These are phyloP conservation scores for Lutjanus campechanus DNA, from an alignment of 2,797 vertebrate species.

Conservation along the genomic window DNA sequence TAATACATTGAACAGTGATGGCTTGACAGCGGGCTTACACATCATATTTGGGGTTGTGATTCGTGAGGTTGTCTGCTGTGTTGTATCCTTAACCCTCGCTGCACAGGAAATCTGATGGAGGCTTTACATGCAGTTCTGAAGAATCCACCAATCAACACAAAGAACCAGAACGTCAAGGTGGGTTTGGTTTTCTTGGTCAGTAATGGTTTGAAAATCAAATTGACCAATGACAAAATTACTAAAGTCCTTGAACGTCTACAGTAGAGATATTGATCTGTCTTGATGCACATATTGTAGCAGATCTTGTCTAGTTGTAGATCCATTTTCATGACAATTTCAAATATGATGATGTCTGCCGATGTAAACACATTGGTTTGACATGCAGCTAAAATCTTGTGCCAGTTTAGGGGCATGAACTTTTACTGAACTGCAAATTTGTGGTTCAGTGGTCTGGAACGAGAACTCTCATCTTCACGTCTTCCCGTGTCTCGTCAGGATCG, in stretches of 20 bases:
- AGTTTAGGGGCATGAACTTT: not conserved
- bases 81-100: constrained; percentile 86
- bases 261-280: not conserved
- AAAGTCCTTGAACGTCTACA: no score
- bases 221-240: not conserved
- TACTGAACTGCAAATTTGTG: not conserved
- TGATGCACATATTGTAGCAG: not conserved
- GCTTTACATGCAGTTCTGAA: constrained; percentile 96
- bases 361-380: not conserved
- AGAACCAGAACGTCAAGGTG: constrained; percentile 98
- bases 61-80: not conserved
- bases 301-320: not conserved
- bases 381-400: not conserved
- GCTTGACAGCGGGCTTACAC: not conserved
- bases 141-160: constrained; percentile 98
- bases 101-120: constrained; percentile 94
- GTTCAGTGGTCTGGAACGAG: not conserved
- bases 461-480: not conserved
- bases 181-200: not conserved
- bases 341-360: no score
- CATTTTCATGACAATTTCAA: no score
- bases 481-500: constrained; percentile 87
- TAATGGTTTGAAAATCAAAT: not conserved
- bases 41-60: not conserved
- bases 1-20: no score